phyloP scores from a whole-genome alignment of 2,797 vertebrate genomes.

The Liasis olivaceus region DNA sequence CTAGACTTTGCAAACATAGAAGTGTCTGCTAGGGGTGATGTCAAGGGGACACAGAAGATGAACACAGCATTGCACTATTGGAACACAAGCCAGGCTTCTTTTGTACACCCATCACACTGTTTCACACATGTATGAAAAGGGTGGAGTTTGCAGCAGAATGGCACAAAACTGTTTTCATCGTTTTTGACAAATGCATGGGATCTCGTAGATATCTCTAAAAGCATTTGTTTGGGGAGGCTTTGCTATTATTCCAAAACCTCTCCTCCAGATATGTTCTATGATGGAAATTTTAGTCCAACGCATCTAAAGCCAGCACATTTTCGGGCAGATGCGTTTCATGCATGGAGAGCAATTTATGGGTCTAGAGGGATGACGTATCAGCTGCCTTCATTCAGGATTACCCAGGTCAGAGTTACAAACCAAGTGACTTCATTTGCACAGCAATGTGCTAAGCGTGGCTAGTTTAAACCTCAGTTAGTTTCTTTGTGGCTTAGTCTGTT shows the following conservation, averaged over 20 bases:
- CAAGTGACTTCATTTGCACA: not conserved
- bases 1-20: not conserved
- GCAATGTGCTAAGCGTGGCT: not conserved
- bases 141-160: not conserved
- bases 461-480: not conserved
- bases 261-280: not conserved
- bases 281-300: not conserved
- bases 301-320: not conserved
- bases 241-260: not conserved
- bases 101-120: not conserved
- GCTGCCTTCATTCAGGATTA: not conserved
- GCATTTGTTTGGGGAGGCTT: not conserved
- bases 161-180: not conserved
- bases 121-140: not conserved
- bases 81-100: not conserved
- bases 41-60: not conserved
- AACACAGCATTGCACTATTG: not conserved
- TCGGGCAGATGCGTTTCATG: not conserved
- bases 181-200: not conserved
- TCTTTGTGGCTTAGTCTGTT: not conserved
- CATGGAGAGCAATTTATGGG: not conserved
- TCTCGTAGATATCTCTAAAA: not conserved
- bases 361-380: not conserved
- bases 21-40: not conserved
- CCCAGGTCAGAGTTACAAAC: not conserved